Evolutionary conservation across 2,113 vertebrate genomes (phyloP).

Genomic region (Sialia sialis): DNA sequence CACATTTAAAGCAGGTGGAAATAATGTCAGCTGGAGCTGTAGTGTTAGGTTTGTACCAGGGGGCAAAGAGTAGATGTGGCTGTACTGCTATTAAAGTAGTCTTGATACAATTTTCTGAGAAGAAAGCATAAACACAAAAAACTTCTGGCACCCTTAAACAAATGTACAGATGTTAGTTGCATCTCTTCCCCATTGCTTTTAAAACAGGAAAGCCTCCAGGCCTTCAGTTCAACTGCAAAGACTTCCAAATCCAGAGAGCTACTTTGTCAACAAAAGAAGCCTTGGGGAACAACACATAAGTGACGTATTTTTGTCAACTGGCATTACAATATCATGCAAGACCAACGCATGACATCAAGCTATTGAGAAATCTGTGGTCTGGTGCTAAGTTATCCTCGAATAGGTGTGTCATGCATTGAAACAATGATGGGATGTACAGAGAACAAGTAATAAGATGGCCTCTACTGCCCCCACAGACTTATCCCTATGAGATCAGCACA

Average conservation of each 20-base stretch:
- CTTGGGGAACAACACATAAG: neutral
- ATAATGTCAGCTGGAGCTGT: slow-evolving; percentile 46
- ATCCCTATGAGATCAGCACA: neutral
- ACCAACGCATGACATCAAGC: neutral
- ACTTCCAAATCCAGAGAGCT: slow-evolving; percentile 2
- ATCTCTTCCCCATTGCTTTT: slow-evolving; percentile 2
- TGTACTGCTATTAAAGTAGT: neutral
- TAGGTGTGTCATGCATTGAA: neutral
- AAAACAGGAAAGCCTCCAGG: slow-evolving; percentile 10
- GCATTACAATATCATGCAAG: neutral
- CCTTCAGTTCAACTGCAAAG: slow-evolving; percentile 21
- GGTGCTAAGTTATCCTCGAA: neutral
- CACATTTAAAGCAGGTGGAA: slow-evolving; percentile 66
- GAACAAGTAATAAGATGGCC: neutral
- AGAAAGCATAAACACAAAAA: slow-evolving; percentile 19
- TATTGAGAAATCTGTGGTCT: neutral
- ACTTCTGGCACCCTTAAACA: neutral
- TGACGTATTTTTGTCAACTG: neutral
- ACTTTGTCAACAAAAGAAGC: slow-evolving; percentile 19
- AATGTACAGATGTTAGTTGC: slow-evolving; percentile 4
- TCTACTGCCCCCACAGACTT: slow-evolving; percentile 35
- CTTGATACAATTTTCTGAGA: neutral
- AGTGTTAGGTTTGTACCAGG: slow-evolving; percentile 26
- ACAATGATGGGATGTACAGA: neutral
- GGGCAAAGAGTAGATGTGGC: neutral